These are phyloP conservation scores for Acronicta alni DNA, from an alignment of 2,888 invertebrate species.

Conservation along the genomic window DNA sequence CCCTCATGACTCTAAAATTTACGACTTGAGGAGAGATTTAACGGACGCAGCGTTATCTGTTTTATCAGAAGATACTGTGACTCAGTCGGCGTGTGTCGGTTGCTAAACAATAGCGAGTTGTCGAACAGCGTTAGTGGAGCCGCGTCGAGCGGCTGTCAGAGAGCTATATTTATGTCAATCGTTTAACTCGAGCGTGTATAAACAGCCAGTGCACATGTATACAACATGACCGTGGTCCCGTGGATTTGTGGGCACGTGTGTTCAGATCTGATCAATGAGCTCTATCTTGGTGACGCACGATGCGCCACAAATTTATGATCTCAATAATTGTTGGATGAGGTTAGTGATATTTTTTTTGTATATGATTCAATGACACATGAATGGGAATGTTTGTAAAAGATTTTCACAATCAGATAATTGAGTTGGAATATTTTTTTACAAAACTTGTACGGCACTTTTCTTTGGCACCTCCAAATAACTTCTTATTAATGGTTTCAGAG, in stretches of 20 bases:
- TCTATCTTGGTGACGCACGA: constrained; percentile 63
- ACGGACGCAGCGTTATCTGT: constrained; percentile 81
- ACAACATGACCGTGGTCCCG: constrained; percentile 45
- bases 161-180: constrained; percentile 60
- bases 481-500: neutral
- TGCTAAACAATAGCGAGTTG: constrained; percentile 69
- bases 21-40: constrained; percentile 85
- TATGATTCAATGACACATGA: constrained; percentile 26
- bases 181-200: constrained; percentile 55
- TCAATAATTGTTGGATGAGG: constrained; percentile 66
- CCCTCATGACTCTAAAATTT: constrained; percentile 85
- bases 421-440: neutral
- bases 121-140: constrained; percentile 53
- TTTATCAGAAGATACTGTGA: constrained; percentile 84
- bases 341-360: constrained; percentile 65
- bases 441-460: neutral
- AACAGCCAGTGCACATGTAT: constrained; percentile 59
- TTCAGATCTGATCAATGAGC: constrained; percentile 64
- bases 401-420: constrained; percentile 7
- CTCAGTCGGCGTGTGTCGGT: constrained; percentile 72
- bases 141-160: constrained; percentile 36
- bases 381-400: constrained; percentile 24
- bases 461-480: no score
- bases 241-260: constrained; percentile 59
- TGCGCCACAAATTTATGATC: constrained; percentile 52